Evolutionary conservation across 1,140 invertebrate species (phyloP), one percentile per base, ranked within the genome.

Genomic region (Solen grandis): DNA sequence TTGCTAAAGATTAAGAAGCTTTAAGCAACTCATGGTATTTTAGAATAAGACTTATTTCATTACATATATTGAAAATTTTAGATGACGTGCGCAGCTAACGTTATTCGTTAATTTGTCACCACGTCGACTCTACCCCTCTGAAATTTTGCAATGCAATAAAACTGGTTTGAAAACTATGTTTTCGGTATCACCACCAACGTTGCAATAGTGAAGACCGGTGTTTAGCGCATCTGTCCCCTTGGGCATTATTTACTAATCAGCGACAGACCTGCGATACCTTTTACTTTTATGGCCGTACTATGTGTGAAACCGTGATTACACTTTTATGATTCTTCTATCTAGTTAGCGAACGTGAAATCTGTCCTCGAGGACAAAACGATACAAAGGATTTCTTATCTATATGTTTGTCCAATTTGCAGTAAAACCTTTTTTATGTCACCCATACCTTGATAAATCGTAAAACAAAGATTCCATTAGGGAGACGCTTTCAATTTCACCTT

Each of bases 391-490:
- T 22, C 46, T 70, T 70, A 70, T 70, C 68, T 57, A 8, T 70
- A 57, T n/a, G 22, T 57, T n/a, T 70, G 68, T 57, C 68, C 68
- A 70, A 70, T 55, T 57, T 70, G 68, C 29, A 70, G 27, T 70
- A 70, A 70, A 70, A 16, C 57, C 68, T 70, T 31, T 55, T 70
- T 70, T 55, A 70, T 70, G 68, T 70, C 41, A 1, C 27, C n/a
- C 50, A 31, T 70, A 27, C 50, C 55, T 36, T 41, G 31, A 22
- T 41, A 22, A 16, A 33, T 2, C 29, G 57, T 70, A 70, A 70
- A 70, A 70, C 22, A 31, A 33, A 38, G 14, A n/a, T 36, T 14
- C 35, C n/a, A 16, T 4, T n/a, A 57, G 57, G n/a, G n/a, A n/a
- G n/a, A n/a, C n/a, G n/a, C n/a, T n/a, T n/a, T n/a, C n/a, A n/a